Conservation (phyloP, 2,888 invertebrate species). For the Temnothorax unifasciatus region DNA sequence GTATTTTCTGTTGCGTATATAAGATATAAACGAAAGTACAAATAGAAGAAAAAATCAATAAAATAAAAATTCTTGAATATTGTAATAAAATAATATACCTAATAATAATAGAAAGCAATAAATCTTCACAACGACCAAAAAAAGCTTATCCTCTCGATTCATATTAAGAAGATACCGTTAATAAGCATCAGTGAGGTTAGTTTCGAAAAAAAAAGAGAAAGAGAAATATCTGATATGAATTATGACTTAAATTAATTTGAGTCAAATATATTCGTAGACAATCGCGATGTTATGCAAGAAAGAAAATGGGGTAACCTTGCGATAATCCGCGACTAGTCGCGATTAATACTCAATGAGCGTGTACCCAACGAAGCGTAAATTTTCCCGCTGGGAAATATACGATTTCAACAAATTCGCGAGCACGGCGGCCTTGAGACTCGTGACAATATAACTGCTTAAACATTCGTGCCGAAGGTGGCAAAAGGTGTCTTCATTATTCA, state of each 20-base stretch:
- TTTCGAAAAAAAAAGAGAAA: slow-evolving; percentile 13
- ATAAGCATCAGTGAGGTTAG: background rate
- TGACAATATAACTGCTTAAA: slow-evolving; percentile 10
- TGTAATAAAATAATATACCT: background rate
- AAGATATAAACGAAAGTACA: background rate
- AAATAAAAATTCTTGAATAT: background rate
- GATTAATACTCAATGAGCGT: slow-evolving; percentile 2
- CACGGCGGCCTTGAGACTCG: slow-evolving; percentile 1
- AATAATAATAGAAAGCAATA: background rate
- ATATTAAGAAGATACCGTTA: background rate
- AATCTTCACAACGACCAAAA: background rate
- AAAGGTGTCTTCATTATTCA: slow-evolving; percentile 37
- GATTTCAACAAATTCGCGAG: slow-evolving; percentile 9
- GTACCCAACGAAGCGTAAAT: slow-evolving; percentile 5
- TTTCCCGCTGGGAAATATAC: background rate
- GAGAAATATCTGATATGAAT: background rate
- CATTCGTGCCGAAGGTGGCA: slow-evolving; percentile 20
- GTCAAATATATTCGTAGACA: background rate
- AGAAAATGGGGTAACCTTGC: background rate
- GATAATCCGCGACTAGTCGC: slow-evolving; percentile 9
- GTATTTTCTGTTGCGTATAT: background rate
- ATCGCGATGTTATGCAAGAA: slow-evolving; percentile 15
- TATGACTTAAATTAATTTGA: slow-evolving; percentile 20
- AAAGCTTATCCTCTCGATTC: background rate
- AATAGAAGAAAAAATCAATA: background rate